Evolutionary conservation across 2,888 invertebrate genomes (phyloP).

Genomic region (Brachyptera risi): DNA sequence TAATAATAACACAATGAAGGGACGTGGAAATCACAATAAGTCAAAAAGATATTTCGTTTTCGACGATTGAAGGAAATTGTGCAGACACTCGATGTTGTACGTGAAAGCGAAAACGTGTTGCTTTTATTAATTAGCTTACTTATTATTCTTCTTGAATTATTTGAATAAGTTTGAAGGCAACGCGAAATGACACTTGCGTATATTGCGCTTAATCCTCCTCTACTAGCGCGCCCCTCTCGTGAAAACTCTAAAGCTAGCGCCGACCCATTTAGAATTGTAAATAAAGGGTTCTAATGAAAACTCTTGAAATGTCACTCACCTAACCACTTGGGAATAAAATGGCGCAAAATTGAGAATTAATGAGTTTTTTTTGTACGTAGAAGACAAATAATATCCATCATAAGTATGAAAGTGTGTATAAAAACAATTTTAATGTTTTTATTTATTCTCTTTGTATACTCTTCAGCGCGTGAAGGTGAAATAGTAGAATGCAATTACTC

Average conservation of each 20-base stretch:
- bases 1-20: too few species aligned
- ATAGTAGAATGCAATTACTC: too few species aligned
- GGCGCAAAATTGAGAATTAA: constrained; percentile 14
- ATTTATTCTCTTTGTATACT: too few species aligned
- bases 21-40: too few species aligned
- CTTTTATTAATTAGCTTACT: constrained; percentile 21
- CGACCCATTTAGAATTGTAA: constrained; percentile 20
- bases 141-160: constrained; percentile 20
- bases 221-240: neutral
- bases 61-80: too few species aligned
- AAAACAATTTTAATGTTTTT: too few species aligned
- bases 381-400: neutral
- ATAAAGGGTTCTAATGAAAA: constrained; percentile 21
- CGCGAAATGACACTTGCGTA: constrained; percentile 4
- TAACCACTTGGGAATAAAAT: neutral
- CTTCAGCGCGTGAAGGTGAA: too few species aligned
- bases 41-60: too few species aligned
- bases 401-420: too few species aligned
- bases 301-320: constrained; percentile 16
- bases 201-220: constrained; percentile 1
- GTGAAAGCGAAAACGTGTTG: constrained; percentile 18
- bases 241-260: neutral
- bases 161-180: constrained; percentile 12
- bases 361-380: constrained; percentile 1
- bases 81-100: too few species aligned